These are phyloP conservation scores for Polylopha cassiicola DNA, from an alignment of 2,888 invertebrate genomes.

Conservation along the genomic window DNA sequence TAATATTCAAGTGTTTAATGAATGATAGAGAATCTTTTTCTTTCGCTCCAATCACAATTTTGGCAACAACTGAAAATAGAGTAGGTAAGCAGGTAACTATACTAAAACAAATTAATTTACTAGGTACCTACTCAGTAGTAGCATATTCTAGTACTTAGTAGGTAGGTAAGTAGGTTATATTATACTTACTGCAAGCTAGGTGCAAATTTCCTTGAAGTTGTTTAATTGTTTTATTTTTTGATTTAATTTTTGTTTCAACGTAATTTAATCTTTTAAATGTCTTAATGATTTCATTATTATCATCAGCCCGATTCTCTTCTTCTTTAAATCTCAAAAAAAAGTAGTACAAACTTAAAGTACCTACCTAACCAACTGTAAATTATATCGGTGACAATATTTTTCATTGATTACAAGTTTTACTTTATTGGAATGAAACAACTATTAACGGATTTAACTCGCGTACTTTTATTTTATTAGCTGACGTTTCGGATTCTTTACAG, in stretches of 20 bases:
- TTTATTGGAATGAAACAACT: too few species aligned
- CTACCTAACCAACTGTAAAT: too few species aligned
- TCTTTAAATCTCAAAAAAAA: constrained; percentile 36
- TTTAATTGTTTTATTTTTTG: constrained; percentile 38
- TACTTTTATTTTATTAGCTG: too few species aligned
- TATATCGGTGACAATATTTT: too few species aligned
- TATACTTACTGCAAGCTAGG: constrained; percentile 42
- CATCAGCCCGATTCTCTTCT: too few species aligned
- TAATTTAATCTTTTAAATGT: constrained; percentile 36
- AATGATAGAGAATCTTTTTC: constrained; percentile 37
- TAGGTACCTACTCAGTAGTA: constrained; percentile 48
- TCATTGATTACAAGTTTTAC: too few species aligned
- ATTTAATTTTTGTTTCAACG: constrained; percentile 33
- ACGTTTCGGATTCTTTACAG: too few species aligned
- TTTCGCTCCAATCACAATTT: constrained; percentile 41
- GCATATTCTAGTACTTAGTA: too few species aligned
- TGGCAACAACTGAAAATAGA: constrained; percentile 42
- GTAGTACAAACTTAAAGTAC: too few species aligned
- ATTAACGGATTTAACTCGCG: too few species aligned
- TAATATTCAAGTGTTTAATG: constrained; percentile 32
- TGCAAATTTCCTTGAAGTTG: constrained; percentile 40
- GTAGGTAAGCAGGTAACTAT: background rate
- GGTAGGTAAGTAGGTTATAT: too few species aligned
- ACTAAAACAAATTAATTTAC: constrained; percentile 1
- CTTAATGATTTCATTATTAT: constrained; percentile 27